These are phyloP conservation scores for Clupea harengus DNA, from an alignment of 2,113 vertebrate species.

Conservation along the genomic window DNA sequence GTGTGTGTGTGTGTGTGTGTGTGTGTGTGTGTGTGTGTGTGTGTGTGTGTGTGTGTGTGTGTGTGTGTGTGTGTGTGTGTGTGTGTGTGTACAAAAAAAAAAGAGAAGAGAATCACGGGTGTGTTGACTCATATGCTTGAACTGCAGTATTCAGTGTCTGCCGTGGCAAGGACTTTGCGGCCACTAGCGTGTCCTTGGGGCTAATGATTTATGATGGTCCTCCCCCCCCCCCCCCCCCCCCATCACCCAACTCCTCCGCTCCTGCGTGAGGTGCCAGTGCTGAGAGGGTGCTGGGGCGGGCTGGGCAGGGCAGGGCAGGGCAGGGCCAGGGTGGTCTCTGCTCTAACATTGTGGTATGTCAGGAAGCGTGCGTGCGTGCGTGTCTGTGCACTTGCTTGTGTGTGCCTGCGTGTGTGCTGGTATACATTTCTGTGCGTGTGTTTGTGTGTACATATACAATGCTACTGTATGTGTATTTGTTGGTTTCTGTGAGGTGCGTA, in stretches of 20 bases:
- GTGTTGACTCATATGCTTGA: not conserved
- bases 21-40: constrained; percentile 54
- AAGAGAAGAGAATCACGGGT: not conserved
- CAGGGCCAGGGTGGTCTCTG: not conserved
- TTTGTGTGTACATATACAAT: too few species aligned
- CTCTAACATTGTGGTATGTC: not conserved
- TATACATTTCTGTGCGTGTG: not conserved
- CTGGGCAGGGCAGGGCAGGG: too few species aligned
- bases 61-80: constrained; percentile 6
- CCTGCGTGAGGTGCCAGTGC: constrained; percentile 21
- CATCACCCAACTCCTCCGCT: not conserved
- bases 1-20: constrained; percentile 17
- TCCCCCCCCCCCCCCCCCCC: not conserved
- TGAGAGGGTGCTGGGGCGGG: not conserved
- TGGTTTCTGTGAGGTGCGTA: not conserved
- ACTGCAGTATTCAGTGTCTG: constrained; percentile 17
- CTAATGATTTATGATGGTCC: constrained; percentile 48
- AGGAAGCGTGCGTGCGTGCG: constrained; percentile 25
- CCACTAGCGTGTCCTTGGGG: constrained; percentile 45
- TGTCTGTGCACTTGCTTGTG: constrained; percentile 48
- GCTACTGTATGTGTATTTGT: too few species aligned
- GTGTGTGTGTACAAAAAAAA: constrained; percentile 22
- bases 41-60: too few species aligned
- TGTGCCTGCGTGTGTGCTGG: constrained; percentile 41
- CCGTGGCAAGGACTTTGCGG: constrained; percentile 41